A percentile compares a stretch with the other conserved stretches of the same genome.
phyloP scores from a whole-genome alignment of 2,888 invertebrate species.

The Meteorus cinctellus region DNA sequence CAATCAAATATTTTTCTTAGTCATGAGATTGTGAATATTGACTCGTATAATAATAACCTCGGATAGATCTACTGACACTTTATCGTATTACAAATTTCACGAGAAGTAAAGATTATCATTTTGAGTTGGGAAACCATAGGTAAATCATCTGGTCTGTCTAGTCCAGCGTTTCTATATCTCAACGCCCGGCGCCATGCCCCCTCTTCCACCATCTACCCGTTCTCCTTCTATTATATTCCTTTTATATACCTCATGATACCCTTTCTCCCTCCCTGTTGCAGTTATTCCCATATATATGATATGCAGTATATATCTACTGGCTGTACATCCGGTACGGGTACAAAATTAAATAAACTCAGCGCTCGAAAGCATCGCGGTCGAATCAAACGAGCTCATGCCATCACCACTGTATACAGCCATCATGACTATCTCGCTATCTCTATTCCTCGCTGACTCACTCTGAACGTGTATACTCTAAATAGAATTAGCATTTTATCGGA shows the following conservation, averaged over 20 bases:
- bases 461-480: conserved; percentile 53
- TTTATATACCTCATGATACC: background rate
- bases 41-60: background rate
- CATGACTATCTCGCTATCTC: conserved; percentile 26
- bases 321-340: background rate
- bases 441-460: background rate
- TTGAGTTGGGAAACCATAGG: conserved; percentile 21
- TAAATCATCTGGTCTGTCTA: conserved; percentile 23
- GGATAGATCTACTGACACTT: conserved; percentile 23
- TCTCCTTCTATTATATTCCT: conserved; percentile 8
- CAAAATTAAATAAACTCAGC: conserved; percentile 38
- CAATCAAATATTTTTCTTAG: no score
- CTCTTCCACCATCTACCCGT: background rate
- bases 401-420: conserved; percentile 18
- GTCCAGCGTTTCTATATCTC: conserved; percentile 34
- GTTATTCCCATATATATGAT: background rate
- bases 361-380: conserved; percentile 4
- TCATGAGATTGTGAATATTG: no score
- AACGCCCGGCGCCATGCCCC: conserved; percentile 3
- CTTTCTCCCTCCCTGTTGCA: background rate
- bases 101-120: conserved; percentile 32
- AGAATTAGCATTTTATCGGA: conserved; percentile 61
- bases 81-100: conserved; percentile 39
- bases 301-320: background rate
- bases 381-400: conserved; percentile 38